These are phyloP conservation scores for Lemur catta DNA, from an alignment of 2,797 vertebrate genomes.

Conservation along the genomic window DNA sequence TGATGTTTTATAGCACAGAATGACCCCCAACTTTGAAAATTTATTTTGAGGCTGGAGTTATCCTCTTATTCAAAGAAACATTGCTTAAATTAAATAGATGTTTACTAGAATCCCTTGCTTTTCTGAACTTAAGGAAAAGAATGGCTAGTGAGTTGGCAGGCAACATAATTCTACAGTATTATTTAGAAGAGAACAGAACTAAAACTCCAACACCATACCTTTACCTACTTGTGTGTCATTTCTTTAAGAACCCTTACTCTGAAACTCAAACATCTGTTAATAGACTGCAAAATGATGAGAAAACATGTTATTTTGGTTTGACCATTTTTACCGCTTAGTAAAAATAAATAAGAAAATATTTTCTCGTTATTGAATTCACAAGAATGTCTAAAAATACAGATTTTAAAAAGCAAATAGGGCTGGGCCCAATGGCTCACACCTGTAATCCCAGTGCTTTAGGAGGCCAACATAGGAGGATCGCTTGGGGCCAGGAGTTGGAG, in stretches of 20 bases:
- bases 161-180: not conserved
- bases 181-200: not conserved
- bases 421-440: not conserved
- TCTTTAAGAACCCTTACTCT: not conserved
- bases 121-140: not conserved
- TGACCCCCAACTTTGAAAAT: not conserved
- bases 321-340: not conserved
- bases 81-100: not conserved
- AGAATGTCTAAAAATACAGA: not conserved
- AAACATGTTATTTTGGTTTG: not conserved
- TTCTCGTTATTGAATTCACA: not conserved
- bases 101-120: not conserved
- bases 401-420: not conserved
- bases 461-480: not conserved
- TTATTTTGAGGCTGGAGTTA: not conserved
- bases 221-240: not conserved
- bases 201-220: not conserved
- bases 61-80: not conserved
- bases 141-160: not conserved
- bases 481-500: not conserved
- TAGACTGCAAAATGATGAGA: not conserved
- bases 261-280: not conserved
- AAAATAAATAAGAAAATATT: slow-evolving; percentile 10
- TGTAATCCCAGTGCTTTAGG: not conserved
- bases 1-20: not conserved